Conservation (phyloP, 1,140 invertebrate genomes). For the Tyrophagus putrescentiae region DNA sequence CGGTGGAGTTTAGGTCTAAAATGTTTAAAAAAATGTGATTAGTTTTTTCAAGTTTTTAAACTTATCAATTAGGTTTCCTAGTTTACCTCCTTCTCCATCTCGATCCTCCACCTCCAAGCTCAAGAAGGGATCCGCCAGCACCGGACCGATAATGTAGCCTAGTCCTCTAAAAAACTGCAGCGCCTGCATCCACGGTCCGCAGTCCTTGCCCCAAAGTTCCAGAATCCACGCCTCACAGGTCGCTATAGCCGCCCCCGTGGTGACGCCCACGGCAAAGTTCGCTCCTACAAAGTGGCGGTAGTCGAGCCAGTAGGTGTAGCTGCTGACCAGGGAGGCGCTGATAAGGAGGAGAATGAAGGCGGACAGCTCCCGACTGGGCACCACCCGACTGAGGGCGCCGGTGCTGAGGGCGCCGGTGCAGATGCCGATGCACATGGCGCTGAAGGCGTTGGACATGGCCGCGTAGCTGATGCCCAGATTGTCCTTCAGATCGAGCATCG, state of each 20-base stretch:
- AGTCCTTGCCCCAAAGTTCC: constrained; percentile 12
- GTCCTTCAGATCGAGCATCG: constrained; percentile 7
- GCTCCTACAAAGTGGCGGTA: background rate
- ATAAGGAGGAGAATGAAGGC: background rate
- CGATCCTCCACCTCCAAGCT: background rate
- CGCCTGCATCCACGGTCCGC: constrained; percentile 18
- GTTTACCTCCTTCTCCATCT: too few relatives aligned
- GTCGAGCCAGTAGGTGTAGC: background rate
- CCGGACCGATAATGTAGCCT: constrained; percentile 17
- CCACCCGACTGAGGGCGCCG: background rate
- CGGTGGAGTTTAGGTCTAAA: background rate
- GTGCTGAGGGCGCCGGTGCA: constrained; percentile 11
- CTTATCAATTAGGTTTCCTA: too few relatives aligned
- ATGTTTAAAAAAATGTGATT: background rate
- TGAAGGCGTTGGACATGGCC: constrained; percentile 2
- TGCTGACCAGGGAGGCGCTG: background rate
- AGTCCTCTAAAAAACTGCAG: constrained; percentile 19
- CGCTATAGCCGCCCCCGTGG: constrained; percentile 2
- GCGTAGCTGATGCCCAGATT: background rate
- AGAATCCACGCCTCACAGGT: constrained; percentile 15
- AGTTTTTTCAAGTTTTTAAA: background rate
- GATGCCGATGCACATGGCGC: background rate
- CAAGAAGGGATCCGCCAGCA: constrained; percentile 17
- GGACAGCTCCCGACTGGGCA: background rate
- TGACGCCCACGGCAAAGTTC: constrained; percentile 1